A percentile compares a stretch with the other conserved stretches of the same genome.
These are phyloP conservation scores for Chesias legatella DNA, from an alignment of 2,888 invertebrate species.

Conservation along the genomic window DNA sequence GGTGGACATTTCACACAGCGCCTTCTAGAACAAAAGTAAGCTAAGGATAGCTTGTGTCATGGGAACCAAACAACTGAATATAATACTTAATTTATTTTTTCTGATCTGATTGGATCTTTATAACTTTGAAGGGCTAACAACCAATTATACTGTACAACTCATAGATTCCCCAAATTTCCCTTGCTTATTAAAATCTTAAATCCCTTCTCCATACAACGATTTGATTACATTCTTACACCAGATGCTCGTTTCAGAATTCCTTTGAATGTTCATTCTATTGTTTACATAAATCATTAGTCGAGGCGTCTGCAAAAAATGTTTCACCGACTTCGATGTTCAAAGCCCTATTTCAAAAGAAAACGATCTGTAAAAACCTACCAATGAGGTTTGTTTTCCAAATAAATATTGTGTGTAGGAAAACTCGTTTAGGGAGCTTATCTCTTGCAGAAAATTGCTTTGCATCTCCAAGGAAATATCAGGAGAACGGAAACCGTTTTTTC, in stretches of 20 bases:
- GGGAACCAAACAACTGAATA: no score
- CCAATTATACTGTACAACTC: no score
- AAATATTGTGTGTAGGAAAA: slow-evolving; percentile 56
- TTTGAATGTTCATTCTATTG: slow-evolving; percentile 33
- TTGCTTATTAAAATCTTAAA: slow-evolving; percentile 5
- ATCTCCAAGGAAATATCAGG: slow-evolving; percentile 73
- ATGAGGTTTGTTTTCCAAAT: slow-evolving; percentile 43
- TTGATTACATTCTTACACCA: slow-evolving; percentile 47
- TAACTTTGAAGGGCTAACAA: no score
- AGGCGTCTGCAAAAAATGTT: slow-evolving; percentile 28
- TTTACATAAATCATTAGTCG: slow-evolving; percentile 35
- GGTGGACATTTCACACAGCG: no score
- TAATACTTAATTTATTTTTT: no score
- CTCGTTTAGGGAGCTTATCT: slow-evolving; percentile 66
- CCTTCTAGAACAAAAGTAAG: no score
- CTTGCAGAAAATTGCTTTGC: slow-evolving; percentile 75
- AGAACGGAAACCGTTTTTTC: slow-evolving; percentile 57
- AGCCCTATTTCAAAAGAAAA: slow-evolving; percentile 26
- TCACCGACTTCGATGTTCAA: slow-evolving; percentile 24
- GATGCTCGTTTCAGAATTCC: slow-evolving; percentile 42
- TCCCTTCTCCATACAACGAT: slow-evolving; percentile 29
- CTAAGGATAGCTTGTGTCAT: no score
- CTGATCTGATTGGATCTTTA: no score
- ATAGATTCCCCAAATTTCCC: no score
- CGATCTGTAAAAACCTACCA: slow-evolving; percentile 32